A percentile compares a stretch with the other conserved stretches of the same genome.
Evolutionary conservation across 2,888 invertebrate genomes (phyloP).

Genomic region (Cheilosia soror): DNA sequence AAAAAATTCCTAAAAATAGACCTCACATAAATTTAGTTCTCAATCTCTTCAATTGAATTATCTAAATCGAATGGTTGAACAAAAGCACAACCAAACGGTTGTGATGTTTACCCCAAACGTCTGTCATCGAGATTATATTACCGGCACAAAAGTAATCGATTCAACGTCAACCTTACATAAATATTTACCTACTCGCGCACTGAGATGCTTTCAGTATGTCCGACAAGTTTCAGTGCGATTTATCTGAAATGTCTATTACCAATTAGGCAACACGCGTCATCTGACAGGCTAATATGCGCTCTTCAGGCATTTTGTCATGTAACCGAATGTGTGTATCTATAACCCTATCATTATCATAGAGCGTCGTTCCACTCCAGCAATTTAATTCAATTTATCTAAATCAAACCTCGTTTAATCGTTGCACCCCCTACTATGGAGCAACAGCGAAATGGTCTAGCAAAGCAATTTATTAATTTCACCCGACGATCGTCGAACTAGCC

Average conservation of each 20-base stretch:
- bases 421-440: not conserved
- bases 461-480: conserved; percentile 9
- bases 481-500: not conserved
- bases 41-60: conserved; percentile 7
- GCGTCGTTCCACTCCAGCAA: conserved; percentile 7
- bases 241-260: conserved; percentile 6
- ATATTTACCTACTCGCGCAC: conserved; percentile 5
- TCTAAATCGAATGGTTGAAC: not conserved
- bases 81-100: not conserved
- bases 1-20: conserved; percentile 6
- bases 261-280: conserved; percentile 30
- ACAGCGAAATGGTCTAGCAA: not conserved
- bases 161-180: conserved; percentile 19
- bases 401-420: conserved; percentile 6
- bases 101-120: conserved; percentile 10
- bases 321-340: not conserved
- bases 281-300: not conserved
- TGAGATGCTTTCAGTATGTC: not conserved
- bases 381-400: conserved; percentile 35
- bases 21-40: not conserved
- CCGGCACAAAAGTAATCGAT: conserved; percentile 1
- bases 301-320: not conserved
- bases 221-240: conserved; percentile 1
- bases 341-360: conserved; percentile 11
- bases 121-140: not conserved